Percentiles rank a stretch among this genome's conserved stretches.
These are phyloP conservation scores for Daktulosphaira vitifoliae DNA, from an alignment of 1,140 invertebrate genomes.

Conservation along the genomic window DNA sequence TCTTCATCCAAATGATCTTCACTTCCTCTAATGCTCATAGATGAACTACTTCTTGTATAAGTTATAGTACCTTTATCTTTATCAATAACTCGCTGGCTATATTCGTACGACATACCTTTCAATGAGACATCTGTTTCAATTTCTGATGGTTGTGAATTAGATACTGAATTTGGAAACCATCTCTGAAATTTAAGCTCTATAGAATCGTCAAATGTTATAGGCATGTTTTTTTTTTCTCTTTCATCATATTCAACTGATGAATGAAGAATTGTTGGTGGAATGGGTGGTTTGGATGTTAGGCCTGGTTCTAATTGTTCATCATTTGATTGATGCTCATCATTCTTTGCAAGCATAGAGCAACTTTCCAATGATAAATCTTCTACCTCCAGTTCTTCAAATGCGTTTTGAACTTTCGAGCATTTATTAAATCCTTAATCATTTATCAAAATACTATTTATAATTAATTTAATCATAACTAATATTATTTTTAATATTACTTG, in stretches of 20 bases:
- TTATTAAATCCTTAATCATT: too few species aligned
- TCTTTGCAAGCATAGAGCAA: neutral
- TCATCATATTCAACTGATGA: neutral
- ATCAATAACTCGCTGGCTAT: neutral
- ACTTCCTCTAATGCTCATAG: slow-evolving; percentile 1
- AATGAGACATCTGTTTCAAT: neutral
- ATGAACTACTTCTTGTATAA: slow-evolving; percentile 2
- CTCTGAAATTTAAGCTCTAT: slow-evolving; percentile 40
- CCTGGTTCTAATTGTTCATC: slow-evolving; percentile 36
- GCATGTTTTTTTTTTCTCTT: too few species aligned
- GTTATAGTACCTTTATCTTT: neutral
- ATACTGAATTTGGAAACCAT: slow-evolving; percentile 40
- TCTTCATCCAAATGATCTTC: slow-evolving; percentile 13
- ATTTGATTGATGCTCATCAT: neutral
- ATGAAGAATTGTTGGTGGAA: slow-evolving; percentile 33
- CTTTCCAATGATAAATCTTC: neutral
- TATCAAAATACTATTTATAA: too few species aligned
- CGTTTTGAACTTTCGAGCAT: too few species aligned
- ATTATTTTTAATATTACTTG: too few species aligned
- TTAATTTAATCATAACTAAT: too few species aligned
- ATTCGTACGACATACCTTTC: neutral
- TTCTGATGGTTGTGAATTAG: neutral
- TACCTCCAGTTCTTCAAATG: neutral
- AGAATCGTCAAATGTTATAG: slow-evolving; percentile 38
- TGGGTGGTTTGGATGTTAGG: slow-evolving; percentile 37